Percentiles rank a stretch among this genome's conserved stretches.
Conservation (phyloP, 2,113 vertebrate genomes). For the Bettongia penicillata region DNA sequence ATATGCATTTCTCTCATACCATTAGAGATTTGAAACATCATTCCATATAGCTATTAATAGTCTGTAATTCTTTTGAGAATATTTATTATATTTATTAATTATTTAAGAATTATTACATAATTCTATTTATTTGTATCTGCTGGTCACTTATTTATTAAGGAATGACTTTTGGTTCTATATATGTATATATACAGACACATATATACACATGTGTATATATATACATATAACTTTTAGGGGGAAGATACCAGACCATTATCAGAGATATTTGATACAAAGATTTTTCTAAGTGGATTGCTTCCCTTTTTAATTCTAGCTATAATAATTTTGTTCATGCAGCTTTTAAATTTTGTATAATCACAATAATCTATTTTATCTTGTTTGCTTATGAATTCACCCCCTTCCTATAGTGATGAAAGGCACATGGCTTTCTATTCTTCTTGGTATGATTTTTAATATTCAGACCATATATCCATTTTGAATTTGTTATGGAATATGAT, state of each 20-base stretch:
- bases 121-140: not conserved
- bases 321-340: not conserved
- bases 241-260: not conserved
- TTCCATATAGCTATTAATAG: not conserved
- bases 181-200: not conserved
- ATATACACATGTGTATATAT: too few relatives aligned
- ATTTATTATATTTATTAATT: too few relatives aligned
- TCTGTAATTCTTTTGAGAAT: not conserved
- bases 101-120: too few relatives aligned
- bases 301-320: not conserved
- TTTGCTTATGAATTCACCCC: not conserved
- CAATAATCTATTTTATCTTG: not conserved
- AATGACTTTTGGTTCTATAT: not conserved
- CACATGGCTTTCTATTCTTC: not conserved
- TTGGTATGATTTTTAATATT: not conserved
- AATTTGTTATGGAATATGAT: not conserved
- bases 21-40: not conserved
- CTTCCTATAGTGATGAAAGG: not conserved
- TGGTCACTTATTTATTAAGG: not conserved
- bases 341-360: not conserved
- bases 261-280: not conserved
- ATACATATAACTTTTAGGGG: not conserved
- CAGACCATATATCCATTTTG: not conserved
- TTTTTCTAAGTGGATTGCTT: not conserved
- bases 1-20: not conserved